A percentile compares a stretch with the other conserved stretches of the same genome.
phyloP scores from a whole-genome alignment of 2,113 vertebrate species.

The Lanius collurio region DNA sequence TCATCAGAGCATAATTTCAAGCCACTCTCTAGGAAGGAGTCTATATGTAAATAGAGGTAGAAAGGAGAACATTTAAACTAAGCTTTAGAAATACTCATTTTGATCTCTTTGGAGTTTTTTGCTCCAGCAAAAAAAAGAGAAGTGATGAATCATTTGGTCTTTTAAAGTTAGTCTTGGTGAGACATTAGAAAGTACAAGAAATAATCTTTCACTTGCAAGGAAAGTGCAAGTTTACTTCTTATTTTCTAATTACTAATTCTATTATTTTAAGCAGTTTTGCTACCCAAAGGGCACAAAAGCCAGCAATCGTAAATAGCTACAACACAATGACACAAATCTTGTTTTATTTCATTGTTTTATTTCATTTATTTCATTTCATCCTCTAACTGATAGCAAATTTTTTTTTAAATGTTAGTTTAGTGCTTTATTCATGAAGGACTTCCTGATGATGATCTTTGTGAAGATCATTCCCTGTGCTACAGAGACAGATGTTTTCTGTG shows the following conservation, averaged over 20 bases:
- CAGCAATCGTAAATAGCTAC: not conserved
- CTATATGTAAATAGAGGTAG: not conserved
- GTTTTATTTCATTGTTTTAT: not conserved
- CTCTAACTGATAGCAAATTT: not conserved
- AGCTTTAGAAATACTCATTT: not conserved
- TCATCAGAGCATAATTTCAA: not conserved
- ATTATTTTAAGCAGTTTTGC: constrained; percentile 26
- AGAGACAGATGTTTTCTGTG: constrained; percentile 46
- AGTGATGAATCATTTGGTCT: not conserved
- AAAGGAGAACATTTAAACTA: not conserved
- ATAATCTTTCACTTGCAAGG: not conserved
- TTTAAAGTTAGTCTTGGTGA: not conserved
- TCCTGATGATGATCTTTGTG: not conserved
- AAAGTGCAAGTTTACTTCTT: constrained; percentile 10
- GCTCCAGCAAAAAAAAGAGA: not conserved
- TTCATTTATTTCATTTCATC: not conserved
- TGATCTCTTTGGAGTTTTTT: not conserved
- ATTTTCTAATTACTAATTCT: constrained; percentile 4
- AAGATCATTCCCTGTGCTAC: constrained; percentile 18
- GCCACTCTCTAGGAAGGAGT: not conserved
- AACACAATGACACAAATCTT: not conserved
- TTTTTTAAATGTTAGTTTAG: not conserved
- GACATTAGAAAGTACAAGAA: constrained; percentile 32
- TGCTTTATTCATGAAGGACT: constrained; percentile 1
- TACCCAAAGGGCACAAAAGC: not conserved